Evolutionary conservation across 2,888 invertebrate genomes (phyloP).

Genomic region (Sarcophaga subvicina): DNA sequence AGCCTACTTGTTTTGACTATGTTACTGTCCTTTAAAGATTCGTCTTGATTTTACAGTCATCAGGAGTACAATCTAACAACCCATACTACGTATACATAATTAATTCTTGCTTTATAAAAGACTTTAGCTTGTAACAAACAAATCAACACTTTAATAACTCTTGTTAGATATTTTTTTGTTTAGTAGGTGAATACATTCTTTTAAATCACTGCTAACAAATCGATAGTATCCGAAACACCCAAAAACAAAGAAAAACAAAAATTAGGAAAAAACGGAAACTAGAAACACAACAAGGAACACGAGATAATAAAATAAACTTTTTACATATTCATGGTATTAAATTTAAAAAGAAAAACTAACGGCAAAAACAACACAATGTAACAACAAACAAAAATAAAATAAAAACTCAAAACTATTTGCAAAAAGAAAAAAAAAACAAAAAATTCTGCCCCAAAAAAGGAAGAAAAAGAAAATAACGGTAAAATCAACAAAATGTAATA

Average conservation of each 20-base stretch:
- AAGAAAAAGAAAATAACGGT: neutral
- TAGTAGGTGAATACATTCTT: constrained; percentile 43
- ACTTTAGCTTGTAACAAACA: too few relatives aligned
- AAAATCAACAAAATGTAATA: neutral
- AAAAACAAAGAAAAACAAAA: constrained; percentile 27
- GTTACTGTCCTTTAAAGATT: too few relatives aligned
- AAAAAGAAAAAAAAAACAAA: neutral
- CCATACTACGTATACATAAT: too few relatives aligned
- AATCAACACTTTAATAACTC: too few relatives aligned
- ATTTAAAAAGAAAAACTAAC: constrained; percentile 32
- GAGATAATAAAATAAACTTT: constrained; percentile 57
- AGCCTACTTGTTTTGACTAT: too few relatives aligned
- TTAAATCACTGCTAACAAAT: neutral
- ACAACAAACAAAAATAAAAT: constrained; percentile 2
- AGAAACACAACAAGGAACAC: neutral
- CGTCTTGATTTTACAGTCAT: too few relatives aligned
- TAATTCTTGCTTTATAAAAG: too few relatives aligned
- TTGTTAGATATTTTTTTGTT: too few relatives aligned
- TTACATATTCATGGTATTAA: constrained; percentile 61
- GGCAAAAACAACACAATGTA: constrained; percentile 14
- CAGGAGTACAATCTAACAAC: too few relatives aligned
- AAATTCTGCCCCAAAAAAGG: neutral
- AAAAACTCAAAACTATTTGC: constrained; percentile 37
- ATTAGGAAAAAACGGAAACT: constrained; percentile 6
- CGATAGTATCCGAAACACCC: neutral